A percentile compares a stretch with the other conserved stretches of the same genome.
Evolutionary conservation across 2,113 vertebrate genomes (phyloP).

Genomic region (Thomomys bottae): DNA sequence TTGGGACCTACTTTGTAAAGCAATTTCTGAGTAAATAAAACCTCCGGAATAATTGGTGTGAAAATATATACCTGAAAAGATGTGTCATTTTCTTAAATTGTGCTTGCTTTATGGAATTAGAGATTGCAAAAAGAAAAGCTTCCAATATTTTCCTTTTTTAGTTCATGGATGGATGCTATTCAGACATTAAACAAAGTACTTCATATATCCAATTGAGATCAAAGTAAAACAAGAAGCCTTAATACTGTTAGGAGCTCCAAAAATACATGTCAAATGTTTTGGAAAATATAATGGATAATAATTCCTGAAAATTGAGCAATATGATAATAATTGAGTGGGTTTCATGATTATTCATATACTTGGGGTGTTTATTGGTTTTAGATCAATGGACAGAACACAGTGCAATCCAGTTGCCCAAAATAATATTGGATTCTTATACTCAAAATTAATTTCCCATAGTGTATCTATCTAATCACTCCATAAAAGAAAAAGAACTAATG

Average conservation of each 20-base stretch:
- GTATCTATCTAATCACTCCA: neutral
- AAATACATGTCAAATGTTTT: neutral
- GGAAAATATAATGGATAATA: neutral
- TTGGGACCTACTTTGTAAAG: neutral
- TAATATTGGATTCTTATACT: neutral
- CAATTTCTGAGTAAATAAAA: neutral
- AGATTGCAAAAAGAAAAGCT: neutral
- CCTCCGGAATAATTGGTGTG: neutral
- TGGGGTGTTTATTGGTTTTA: neutral
- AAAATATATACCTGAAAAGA: neutral
- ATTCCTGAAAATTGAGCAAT: neutral
- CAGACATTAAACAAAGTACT: neutral
- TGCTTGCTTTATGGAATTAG: neutral
- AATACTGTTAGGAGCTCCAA: neutral
- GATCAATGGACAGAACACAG: neutral
- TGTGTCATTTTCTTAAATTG: neutral
- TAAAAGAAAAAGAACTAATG: neutral
- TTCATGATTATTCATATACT: neutral
- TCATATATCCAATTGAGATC: neutral
- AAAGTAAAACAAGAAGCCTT: neutral
- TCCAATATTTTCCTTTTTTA: neutral
- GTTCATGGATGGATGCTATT: neutral
- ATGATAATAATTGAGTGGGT: neutral
- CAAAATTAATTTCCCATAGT: neutral
- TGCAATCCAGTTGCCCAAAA: neutral